Evolutionary conservation across 2,113 vertebrate species (phyloP).

Genomic region (Neogobius melanostomus): DNA sequence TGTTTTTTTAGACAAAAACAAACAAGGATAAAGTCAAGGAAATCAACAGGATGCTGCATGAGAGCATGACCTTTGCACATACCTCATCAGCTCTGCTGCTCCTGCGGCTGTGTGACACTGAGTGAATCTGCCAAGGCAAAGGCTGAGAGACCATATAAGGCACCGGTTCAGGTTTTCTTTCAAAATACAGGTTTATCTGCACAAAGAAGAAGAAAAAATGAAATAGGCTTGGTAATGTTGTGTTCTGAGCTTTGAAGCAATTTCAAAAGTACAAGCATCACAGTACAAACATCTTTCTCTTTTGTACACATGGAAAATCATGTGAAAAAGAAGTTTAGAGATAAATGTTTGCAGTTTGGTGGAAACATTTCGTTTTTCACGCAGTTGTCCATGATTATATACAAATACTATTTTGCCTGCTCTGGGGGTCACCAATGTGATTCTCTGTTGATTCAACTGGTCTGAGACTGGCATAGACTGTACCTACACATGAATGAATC

Average conservation of each 20-base stretch:
- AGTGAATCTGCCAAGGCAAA: slow-evolving; percentile 87
- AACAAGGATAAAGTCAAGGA: background rate
- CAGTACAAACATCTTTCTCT: background rate
- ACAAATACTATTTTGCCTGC: background rate
- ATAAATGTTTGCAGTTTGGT: background rate
- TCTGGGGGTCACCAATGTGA: background rate
- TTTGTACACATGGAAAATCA: background rate
- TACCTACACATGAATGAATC: too few relatives aligned
- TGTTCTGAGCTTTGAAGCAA: background rate
- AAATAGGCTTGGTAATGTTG: background rate
- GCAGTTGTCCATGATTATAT: background rate
- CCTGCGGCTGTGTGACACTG: slow-evolving; percentile 79
- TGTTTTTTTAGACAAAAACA: background rate
- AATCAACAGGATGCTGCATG: background rate
- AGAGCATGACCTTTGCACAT: slow-evolving; percentile 4
- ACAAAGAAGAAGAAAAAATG: background rate
- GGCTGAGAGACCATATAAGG: slow-evolving; percentile 85
- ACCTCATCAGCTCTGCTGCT: slow-evolving; percentile 83
- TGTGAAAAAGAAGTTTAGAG: background rate
- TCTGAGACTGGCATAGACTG: background rate
- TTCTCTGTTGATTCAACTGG: background rate
- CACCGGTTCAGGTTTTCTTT: slow-evolving; percentile 71
- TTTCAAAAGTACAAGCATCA: background rate
- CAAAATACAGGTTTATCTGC: slow-evolving; percentile 75
- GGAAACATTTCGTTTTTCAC: background rate